Evolutionary conservation across 1,140 invertebrate genomes (phyloP).

Genomic region (Cryptotermes secundus): DNA sequence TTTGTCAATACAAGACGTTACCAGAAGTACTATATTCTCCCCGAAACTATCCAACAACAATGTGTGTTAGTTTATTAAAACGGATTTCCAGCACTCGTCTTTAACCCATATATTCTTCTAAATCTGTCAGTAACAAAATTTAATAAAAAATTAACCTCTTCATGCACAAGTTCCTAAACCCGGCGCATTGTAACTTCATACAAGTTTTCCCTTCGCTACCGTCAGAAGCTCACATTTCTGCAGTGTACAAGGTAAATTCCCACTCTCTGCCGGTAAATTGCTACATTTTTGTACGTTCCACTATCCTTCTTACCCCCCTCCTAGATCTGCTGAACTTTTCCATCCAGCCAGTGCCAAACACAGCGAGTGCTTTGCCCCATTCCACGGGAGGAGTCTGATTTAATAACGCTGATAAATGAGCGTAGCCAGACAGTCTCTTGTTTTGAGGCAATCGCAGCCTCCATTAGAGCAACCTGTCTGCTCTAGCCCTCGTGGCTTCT

Average conservation of each 20-base stretch:
- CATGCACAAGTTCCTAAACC: too few relatives aligned
- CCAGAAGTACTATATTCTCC: too few relatives aligned
- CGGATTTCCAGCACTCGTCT: too few relatives aligned
- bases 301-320: neutral
- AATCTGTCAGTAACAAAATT: too few relatives aligned
- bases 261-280: neutral
- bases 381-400: neutral
- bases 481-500: neutral
- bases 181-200: too few relatives aligned
- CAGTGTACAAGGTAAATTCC: neutral
- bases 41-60: too few relatives aligned
- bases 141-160: too few relatives aligned
- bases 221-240: neutral
- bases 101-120: too few relatives aligned
- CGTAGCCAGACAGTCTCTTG: neutral
- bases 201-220: too few relatives aligned
- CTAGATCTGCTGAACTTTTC: neutral
- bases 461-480: neutral
- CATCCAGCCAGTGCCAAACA: neutral
- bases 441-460: neutral
- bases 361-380: neutral
- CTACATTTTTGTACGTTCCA: neutral
- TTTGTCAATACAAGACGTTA: too few relatives aligned
- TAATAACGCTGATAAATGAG: slow-evolving; percentile 19
- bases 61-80: too few relatives aligned